Evolutionary conservation across 2,888 invertebrate species (phyloP), one percentile per base, ranked within the genome.

Genomic region (Drosophila hawaiiensis): DNA sequence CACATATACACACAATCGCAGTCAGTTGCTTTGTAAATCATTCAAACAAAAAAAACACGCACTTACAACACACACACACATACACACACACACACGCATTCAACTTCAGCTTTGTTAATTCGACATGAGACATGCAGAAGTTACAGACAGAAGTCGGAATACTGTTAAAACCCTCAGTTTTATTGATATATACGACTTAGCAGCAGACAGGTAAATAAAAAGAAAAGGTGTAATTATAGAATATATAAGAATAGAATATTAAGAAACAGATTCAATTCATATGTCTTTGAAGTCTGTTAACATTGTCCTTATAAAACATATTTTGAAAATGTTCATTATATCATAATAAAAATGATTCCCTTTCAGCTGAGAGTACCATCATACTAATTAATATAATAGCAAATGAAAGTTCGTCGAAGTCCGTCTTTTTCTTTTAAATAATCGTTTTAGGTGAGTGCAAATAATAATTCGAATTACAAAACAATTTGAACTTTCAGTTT

Each of bases 11-110:
- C 19, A 59, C 41, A 35, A 61, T 43, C 53, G 67, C 43, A 49
- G 65, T 53, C 76, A 55, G 59, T 47, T 75, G 52, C 62, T 69
- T 80, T 79, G 59, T 67, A 67, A 53, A 70, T 63, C 59, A 69
- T 59, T 62, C 62, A 70, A 75, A 50, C 63, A 80, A 77, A 66
- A 60, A 65, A 66, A 25, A 67, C 39, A 68, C 56, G 60, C 43
- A 53, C 35, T 54, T 35, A 16, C 9, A 43, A 14, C 14, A 22
- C 47, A 14, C 14, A 7, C 43, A 22, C 22, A 7, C 22, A 2
- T 22, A 22, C 7, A 22, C 22, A 3, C 39, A 1, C n/a, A 43
- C 25, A 3, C 55, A 39, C 43, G 28, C 65, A 16, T 25, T 22
- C 10, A 67, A 35, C 65, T 68, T 55, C 47, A 76, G 54, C 68